Evolutionary conservation across 2,888 invertebrate species (phyloP), one percentile per base, ranked within the genome.

Genomic region (Alloplasta piceator): DNA sequence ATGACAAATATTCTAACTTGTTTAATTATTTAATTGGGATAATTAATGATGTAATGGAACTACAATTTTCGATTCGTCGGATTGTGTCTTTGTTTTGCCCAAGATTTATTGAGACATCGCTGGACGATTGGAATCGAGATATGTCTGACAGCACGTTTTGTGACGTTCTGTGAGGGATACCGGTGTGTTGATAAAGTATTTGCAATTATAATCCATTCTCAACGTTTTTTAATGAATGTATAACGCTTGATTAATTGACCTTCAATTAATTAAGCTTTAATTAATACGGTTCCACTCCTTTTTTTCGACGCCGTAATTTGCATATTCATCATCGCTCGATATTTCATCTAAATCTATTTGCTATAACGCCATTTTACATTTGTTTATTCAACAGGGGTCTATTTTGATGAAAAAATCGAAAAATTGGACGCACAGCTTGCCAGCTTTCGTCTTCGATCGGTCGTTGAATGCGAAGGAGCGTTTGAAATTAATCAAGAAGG

Each of bases 111-210:
- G 98, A 99, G 93, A 97, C 98, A 0, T 97, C 98, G 41, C 93
- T 98, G 87, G 98, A 99, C 91, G 99, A 99, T 92, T 99, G 99
- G 99, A 98, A 98, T 92, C 99, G 99, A 0, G 96, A 97, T 88
- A 94, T 95, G 90, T 95, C 94, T 70, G 97, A 97, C 88, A 93
- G 95, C 9, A 95, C 58, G 16, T 58, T 43, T 50, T 82, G 50
- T 63, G 14, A 66, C 68, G 26, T 79, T 38, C 38, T 79, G 61
- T 66, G 68, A 66, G 48, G 39, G 39, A 39, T 60, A n/a, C 55
- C 67, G 64, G 9, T 56, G 56, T 60, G 55, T 46, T 75, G 84
- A 83, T 85, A 81, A 82, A 38, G 83, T 84, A 83, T 76, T 73
- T 41, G 6, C 48, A 52, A 70, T 39, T 38, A 16, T n/a, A n/a